These are phyloP conservation scores for Amazona ochrocephala DNA, from an alignment of 2,797 vertebrate species.

Conservation along the genomic window DNA sequence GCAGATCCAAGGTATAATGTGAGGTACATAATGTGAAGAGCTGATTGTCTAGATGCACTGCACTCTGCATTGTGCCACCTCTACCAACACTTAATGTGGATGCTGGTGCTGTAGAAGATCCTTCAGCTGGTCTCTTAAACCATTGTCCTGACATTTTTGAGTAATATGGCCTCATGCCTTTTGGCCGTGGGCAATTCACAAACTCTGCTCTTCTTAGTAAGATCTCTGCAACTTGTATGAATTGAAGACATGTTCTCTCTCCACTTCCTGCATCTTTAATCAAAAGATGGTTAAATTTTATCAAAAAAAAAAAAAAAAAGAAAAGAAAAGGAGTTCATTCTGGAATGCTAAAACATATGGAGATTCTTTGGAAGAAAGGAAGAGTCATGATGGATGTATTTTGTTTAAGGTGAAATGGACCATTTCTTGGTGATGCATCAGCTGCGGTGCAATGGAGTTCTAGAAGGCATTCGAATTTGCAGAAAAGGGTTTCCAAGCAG, in stretches of 20 bases:
- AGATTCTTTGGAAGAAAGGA: background rate
- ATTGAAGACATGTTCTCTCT: background rate
- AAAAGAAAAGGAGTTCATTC: background rate
- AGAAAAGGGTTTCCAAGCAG: conserved; percentile 91
- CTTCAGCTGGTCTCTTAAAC: background rate
- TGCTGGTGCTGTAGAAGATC: background rate
- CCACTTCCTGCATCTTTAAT: background rate
- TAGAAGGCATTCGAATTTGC: conserved; percentile 90
- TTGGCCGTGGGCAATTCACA: background rate
- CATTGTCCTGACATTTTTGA: background rate
- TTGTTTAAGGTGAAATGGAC: conserved; percentile 75
- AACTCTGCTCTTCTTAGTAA: background rate
- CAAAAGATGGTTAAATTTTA: background rate
- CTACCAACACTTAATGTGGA: background rate
- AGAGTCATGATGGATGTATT: background rate
- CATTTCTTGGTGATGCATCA: conserved; percentile 89
- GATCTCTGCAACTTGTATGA: background rate
- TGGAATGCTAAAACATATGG: background rate
- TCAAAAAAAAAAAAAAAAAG: background rate
- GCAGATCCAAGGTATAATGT: background rate
- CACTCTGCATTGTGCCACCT: background rate
- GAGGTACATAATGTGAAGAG: background rate
- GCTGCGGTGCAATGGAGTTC: conserved; percentile 89
- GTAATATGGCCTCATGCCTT: background rate
- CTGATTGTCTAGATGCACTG: background rate